Evolutionary conservation across 2,113 vertebrate genomes (phyloP).

Genomic region (Myotis davidii): DNA sequence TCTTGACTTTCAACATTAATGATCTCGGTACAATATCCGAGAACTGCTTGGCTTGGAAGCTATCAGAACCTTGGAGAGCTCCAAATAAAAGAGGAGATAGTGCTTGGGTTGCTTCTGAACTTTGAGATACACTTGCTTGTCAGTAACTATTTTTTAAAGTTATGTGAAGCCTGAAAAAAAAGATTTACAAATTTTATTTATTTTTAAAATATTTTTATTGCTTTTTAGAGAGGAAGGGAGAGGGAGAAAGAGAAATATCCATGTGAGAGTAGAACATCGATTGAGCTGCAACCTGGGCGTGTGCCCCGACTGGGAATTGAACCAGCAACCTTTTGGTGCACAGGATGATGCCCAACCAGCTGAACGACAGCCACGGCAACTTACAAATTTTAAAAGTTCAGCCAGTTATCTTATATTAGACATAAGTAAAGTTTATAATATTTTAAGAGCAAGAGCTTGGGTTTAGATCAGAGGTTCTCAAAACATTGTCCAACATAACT

Average conservation of each 20-base stretch:
- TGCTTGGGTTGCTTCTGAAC: not conserved
- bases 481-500: not conserved
- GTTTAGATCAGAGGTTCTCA: slow-evolving; percentile 35
- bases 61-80: slow-evolving; percentile 78
- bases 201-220: not conserved
- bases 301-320: not conserved
- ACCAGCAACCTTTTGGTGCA: not conserved
- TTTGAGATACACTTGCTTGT: not conserved
- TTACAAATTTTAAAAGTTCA: not conserved
- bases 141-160: not conserved
- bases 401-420: not conserved
- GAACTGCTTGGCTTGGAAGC: not conserved
- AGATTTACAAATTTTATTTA: not conserved
- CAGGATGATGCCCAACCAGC: not conserved
- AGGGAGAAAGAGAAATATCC: not conserved
- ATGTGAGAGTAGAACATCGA: not conserved
- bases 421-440: slow-evolving; percentile 18
- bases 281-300: not conserved
- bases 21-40: not conserved
- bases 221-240: not conserved
- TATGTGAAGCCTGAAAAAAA: slow-evolving; percentile 15
- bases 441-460: slow-evolving; percentile 8
- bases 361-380: not conserved
- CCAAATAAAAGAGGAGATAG: not conserved
- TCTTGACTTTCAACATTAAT: not conserved